These are phyloP conservation scores for Semaprochilodus insignis DNA, from an alignment of 2,797 vertebrate genomes.

Conservation along the genomic window DNA sequence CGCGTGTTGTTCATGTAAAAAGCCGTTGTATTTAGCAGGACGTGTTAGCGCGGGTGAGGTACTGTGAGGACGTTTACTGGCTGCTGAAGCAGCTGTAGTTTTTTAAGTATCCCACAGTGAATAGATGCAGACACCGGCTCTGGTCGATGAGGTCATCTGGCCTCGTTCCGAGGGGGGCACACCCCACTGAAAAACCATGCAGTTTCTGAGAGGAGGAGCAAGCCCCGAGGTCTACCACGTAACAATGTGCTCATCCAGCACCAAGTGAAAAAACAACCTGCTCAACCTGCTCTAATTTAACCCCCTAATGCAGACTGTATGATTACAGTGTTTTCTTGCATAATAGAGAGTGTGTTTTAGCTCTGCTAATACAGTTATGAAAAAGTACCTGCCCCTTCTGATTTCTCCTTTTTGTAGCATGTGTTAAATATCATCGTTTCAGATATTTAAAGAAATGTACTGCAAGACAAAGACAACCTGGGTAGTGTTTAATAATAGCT, in stretches of 20 bases:
- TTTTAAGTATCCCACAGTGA: slow-evolving; percentile 21
- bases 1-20: neutral
- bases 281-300: slow-evolving; percentile 12
- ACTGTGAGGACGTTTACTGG: neutral
- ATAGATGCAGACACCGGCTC: slow-evolving; percentile 3
- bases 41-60: neutral
- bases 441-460: no score
- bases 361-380: no score
- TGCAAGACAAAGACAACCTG: no score
- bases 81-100: neutral
- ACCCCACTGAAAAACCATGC: slow-evolving; percentile 28
- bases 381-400: no score
- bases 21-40: neutral
- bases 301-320: neutral
- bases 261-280: neutral
- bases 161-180: slow-evolving; percentile 23
- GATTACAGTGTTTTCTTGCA: no score
- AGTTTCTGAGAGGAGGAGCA: neutral
- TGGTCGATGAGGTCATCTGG: slow-evolving; percentile 38
- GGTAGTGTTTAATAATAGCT: no score
- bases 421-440: no score
- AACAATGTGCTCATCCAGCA: neutral
- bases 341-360: no score
- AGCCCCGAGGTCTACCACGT: neutral
- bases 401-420: no score